Evolutionary conservation across 2,113 vertebrate genomes (phyloP), one percentile per base, ranked within the genome.

Genomic region (Hyperopisus bebe): DNA sequence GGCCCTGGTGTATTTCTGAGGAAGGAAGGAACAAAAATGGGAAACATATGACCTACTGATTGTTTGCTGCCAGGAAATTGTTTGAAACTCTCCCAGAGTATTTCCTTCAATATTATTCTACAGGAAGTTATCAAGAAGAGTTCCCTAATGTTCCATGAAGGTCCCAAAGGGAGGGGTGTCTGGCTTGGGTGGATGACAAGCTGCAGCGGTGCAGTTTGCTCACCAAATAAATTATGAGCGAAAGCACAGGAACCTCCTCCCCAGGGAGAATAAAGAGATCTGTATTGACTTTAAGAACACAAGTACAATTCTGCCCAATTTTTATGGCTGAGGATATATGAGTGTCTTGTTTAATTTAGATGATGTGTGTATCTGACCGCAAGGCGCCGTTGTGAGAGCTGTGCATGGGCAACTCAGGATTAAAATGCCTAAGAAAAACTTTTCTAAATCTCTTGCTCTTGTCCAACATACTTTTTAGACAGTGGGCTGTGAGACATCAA

Each of bases 291-390:
- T 39, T 42, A 80, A 80, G 74, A 80, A 80, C 42, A 80, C 15
- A 80, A 80, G 74, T 80, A 39, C 13, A 80, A 80, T 19, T 80
- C 74, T 39, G 74, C 15, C 35, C 35, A 7, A 3, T 80, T 80
- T 80, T 80, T 80, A 80, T 80, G 35, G 74, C 74, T 42, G 74
- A 42, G 31, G 74, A 80, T 39, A 39, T 80, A 39, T 80, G 74
- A n/a, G 74, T 42, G 35, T 80, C 74, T 42, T 80, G 74, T 80
- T 80, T 80, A 80, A 80, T 80, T 80, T 80, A 80, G 74, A 80
- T 80, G 74, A 80, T 80, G 74, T 42, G 74, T 80, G 74, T 80
- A 19, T 35, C 74, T 80, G 74, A 42, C 35, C 19, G 74, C 35
- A 80, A 80, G 74, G 35, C 13, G 1, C 15, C 74, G 17, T 5